phyloP scores from a whole-genome alignment of 2,797 vertebrate species.

The Lutjanus argentimaculatus region DNA sequence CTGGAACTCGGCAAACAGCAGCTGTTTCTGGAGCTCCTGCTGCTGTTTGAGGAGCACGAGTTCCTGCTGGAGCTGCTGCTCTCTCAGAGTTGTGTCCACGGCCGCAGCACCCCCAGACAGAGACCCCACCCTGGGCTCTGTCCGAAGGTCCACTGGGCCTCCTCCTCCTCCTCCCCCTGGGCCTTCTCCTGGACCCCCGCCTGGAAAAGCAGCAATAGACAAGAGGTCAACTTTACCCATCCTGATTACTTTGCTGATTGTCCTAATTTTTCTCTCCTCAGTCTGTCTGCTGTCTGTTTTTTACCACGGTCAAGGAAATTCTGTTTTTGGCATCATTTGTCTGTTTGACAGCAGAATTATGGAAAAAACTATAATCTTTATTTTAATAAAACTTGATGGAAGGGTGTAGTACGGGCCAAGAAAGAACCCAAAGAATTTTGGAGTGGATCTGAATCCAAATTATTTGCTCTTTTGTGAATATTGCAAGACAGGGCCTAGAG shows the following conservation, averaged over 20 bases:
- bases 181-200: slow-evolving; percentile 71
- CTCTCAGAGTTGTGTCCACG: slow-evolving; percentile 88
- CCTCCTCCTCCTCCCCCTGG: slow-evolving; percentile 82
- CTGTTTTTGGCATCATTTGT: no score
- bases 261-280: neutral
- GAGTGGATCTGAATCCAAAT: no score
- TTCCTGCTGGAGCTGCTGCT: slow-evolving; percentile 96
- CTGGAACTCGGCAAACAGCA: slow-evolving; percentile 97
- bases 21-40: slow-evolving; percentile 97
- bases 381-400: no score
- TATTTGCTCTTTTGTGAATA: no score
- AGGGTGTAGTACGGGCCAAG: no score
- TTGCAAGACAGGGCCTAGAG: no score
- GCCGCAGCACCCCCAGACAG: slow-evolving; percentile 58
- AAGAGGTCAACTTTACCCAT: neutral
- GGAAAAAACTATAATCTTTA: no score
- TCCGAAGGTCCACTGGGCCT: slow-evolving; percentile 90
- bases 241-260: no score
- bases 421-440: no score
- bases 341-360: no score
- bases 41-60: slow-evolving; percentile 94
- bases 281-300: neutral
- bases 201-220: slow-evolving; percentile 34
- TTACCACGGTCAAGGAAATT: no score
- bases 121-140: slow-evolving; percentile 82